Evolutionary conservation across 2,797 vertebrate species (phyloP).

Genomic region (Oceanodroma leucorhoa): DNA sequence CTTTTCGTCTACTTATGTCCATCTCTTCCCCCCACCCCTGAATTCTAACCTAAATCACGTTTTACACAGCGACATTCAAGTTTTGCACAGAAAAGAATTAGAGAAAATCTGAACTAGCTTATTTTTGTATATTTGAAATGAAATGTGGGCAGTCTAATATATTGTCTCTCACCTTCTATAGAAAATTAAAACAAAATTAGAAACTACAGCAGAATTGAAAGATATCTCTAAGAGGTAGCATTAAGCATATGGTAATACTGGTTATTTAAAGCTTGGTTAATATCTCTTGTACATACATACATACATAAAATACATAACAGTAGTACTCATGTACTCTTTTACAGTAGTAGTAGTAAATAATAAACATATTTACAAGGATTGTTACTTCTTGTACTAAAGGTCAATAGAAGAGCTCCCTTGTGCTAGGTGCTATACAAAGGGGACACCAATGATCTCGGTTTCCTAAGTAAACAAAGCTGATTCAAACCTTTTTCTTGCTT

Average conservation of each 20-base stretch:
- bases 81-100: neutral
- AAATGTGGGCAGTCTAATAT: neutral
- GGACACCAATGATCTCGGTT: accelerated
- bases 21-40: accelerated
- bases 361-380: neutral
- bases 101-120: neutral
- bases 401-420: neutral
- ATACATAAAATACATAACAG: neutral
- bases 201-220: neutral
- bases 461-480: neutral
- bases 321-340: neutral
- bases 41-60: neutral
- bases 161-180: neutral
- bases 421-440: accelerated
- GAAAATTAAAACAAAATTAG: neutral
- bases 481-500: neutral
- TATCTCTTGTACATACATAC: neutral
- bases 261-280: neutral
- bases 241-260: neutral
- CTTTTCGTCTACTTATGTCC: neutral
- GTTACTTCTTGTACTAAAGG: neutral
- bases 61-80: neutral
- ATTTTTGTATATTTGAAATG: neutral
- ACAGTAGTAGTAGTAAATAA: neutral
- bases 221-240: neutral